phyloP scores from a whole-genome alignment of 2,797 vertebrate species.

The Malacoctenus gilli region DNA sequence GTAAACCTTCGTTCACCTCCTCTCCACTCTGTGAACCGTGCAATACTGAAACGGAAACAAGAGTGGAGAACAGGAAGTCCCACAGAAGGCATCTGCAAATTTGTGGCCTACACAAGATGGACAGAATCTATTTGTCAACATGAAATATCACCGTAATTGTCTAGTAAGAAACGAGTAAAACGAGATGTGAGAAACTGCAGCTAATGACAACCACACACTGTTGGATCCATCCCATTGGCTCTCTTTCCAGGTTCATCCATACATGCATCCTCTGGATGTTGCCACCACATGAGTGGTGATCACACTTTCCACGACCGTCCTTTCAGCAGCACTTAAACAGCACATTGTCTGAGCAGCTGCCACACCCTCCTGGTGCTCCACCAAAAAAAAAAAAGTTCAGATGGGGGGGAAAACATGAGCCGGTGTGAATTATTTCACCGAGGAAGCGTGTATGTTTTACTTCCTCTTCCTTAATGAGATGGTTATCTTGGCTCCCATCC shows the following conservation, averaged over 20 bases:
- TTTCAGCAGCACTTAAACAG: not conserved
- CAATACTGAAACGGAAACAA: no score
- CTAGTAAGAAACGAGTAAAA: no score
- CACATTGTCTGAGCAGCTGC: not conserved
- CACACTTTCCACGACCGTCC: not conserved
- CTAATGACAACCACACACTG: no score
- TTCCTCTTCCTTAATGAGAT: not conserved
- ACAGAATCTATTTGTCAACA: no score
- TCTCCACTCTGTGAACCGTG: no score
- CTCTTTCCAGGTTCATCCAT: no score
- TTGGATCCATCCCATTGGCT: no score
- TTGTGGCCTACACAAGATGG: not conserved
- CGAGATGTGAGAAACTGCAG: no score
- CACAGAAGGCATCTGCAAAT: no score
- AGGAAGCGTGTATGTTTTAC: not conserved
- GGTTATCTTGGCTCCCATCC: not conserved
- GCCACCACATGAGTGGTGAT: not conserved
- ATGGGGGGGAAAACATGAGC: constrained; percentile 4
- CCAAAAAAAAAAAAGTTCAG: not conserved
- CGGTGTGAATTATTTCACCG: not conserved
- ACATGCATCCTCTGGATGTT: no score
- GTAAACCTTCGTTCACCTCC: not conserved
- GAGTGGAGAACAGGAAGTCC: no score
- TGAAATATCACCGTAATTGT: no score
- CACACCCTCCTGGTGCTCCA: not conserved